A percentile compares a stretch with the other conserved stretches of the same genome.
phyloP scores from a whole-genome alignment of 2,888 invertebrate genomes.

The Synanthedon tipuliformis region DNA sequence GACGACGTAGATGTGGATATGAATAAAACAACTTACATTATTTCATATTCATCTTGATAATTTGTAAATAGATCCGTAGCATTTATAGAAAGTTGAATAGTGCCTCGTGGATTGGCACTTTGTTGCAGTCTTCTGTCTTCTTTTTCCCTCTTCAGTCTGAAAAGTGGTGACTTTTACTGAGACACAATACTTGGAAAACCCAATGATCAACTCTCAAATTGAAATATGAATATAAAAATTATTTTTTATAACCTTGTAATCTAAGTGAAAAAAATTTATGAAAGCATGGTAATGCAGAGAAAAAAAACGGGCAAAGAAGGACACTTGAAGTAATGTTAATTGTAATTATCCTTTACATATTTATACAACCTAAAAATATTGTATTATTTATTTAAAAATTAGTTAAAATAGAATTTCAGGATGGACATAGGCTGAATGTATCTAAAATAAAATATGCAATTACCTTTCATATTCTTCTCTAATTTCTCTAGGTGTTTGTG shows the following conservation, averaged over 20 bases:
- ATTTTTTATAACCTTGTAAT: neutral
- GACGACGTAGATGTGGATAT: no score
- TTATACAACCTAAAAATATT: no score
- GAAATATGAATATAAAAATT: neutral
- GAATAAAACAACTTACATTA: conserved; percentile 35
- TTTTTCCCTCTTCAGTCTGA: conserved; percentile 77
- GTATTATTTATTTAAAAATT: no score
- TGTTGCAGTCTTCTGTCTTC: conserved; percentile 91
- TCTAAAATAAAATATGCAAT: neutral
- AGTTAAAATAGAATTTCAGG: no score
- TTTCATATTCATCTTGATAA: conserved; percentile 80
- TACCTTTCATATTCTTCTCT: conserved; percentile 94
- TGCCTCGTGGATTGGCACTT: conserved; percentile 92
- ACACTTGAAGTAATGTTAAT: no score
- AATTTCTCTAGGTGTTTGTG: conserved; percentile 94
- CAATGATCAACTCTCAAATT: no score
- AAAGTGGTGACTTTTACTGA: conserved; percentile 5
- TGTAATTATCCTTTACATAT: no score
- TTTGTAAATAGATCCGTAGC: conserved; percentile 92
- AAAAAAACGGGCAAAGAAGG: no score
- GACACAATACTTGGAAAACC: no score
- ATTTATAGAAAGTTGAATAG: conserved; percentile 87
- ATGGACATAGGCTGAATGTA: no score
- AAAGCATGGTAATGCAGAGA: no score
- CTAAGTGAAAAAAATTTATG: no score